Percentiles rank a stretch among this genome's conserved stretches.
Conservation (phyloP, 2,113 vertebrate species). For the Nibea albiflora region DNA sequence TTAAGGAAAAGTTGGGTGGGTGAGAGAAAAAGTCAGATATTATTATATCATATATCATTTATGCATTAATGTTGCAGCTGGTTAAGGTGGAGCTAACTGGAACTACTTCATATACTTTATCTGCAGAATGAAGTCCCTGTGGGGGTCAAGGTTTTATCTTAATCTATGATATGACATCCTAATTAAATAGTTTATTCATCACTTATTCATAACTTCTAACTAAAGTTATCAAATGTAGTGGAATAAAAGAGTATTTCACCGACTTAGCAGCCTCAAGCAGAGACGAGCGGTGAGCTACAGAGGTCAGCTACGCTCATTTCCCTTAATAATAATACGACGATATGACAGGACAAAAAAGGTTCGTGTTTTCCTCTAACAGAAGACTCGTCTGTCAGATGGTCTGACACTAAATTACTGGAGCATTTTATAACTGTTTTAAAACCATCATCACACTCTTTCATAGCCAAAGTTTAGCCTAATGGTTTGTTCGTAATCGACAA, state of each 20-base stretch:
- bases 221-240: no score
- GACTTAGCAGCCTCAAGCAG: neutral
- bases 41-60: no score
- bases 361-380: neutral
- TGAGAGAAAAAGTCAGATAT: neutral
- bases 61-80: no score
- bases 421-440: no score
- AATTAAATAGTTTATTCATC: no score
- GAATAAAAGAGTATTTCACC: neutral
- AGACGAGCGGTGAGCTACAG: neutral
- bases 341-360: neutral
- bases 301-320: neutral
- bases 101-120: no score
- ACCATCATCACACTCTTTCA: no score
- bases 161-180: no score
- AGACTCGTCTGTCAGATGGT: neutral
- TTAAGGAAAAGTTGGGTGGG: constrained; percentile 58
- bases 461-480: neutral
- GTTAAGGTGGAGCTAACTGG: no score
- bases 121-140: neutral
- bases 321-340: neutral
- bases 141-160: no score
- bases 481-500: neutral
- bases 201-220: no score
- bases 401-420: neutral